phyloP scores from a whole-genome alignment of 2,888 invertebrate species.

The Agrotis clavis region DNA sequence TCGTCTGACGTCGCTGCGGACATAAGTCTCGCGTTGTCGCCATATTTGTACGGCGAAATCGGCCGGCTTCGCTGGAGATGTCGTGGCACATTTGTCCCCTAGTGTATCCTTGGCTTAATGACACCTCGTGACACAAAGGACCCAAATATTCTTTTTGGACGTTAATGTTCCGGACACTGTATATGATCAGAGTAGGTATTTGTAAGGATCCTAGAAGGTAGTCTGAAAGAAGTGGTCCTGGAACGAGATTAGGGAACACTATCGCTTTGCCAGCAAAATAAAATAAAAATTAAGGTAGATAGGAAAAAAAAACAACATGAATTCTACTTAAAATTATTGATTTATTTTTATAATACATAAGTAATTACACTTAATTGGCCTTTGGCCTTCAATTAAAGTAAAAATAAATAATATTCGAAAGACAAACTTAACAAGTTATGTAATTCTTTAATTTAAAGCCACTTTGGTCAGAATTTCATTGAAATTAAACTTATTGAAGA shows the following conservation, averaged over 20 bases:
- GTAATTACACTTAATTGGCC: conserved; percentile 25
- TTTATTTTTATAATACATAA: conserved; percentile 42
- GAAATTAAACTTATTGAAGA: not conserved
- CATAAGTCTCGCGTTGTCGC: no score
- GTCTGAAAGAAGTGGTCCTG: not conserved
- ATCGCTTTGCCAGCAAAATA: not conserved
- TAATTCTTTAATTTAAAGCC: not conserved
- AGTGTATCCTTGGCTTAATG: no score
- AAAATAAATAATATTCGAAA: conserved; percentile 48
- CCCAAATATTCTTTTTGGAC: no score
- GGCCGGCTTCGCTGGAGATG: no score
- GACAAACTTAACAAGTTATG: not conserved
- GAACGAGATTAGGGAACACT: not conserved
- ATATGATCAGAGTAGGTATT: no score
- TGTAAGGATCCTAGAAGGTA: no score
- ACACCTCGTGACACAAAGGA: no score
- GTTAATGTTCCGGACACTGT: no score
- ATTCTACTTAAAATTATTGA: conserved; percentile 42
- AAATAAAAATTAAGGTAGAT: not conserved
- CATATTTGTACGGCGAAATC: no score
- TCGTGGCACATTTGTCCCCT: no score
- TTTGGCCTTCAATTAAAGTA: conserved; percentile 28
- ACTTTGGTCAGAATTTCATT: not conserved
- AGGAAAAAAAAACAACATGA: conserved; percentile 20
- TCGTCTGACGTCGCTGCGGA: no score